Conservation (phyloP, 2,797 vertebrate genomes). For the Pygocentrus nattereri region DNA sequence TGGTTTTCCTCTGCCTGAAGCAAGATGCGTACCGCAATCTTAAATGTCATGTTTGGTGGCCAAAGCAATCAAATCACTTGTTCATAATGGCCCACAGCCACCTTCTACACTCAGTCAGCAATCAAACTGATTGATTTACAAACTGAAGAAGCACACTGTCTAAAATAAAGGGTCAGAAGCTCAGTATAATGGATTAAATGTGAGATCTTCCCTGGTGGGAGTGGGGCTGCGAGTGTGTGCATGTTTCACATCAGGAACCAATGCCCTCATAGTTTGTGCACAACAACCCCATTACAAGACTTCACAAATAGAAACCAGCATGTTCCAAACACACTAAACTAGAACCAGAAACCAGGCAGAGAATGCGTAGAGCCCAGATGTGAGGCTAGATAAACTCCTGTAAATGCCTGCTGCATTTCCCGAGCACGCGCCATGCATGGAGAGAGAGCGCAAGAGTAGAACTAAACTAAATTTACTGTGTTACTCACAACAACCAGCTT, state of each 20-base stretch:
- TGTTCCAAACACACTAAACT: slow-evolving; percentile 29
- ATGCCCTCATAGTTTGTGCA: slow-evolving; percentile 9
- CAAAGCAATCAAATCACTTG: not conserved
- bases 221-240: not conserved
- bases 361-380: slow-evolving; percentile 34
- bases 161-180: not conserved
- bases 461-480: not conserved
- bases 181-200: not conserved
- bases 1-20: no score
- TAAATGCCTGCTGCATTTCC: slow-evolving; percentile 23
- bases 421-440: slow-evolving; percentile 9
- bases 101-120: not conserved
- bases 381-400: slow-evolving; percentile 34
- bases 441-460: not conserved
- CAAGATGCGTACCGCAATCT: not conserved
- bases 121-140: not conserved
- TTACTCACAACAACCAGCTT: not conserved
- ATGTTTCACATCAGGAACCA: slow-evolving; percentile 11
- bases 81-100: not conserved
- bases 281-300: slow-evolving; percentile 19
- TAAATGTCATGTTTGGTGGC: not conserved
- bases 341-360: slow-evolving; percentile 42
- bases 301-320: slow-evolving; percentile 48
- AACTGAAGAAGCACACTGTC: not conserved
- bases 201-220: not conserved